Evolutionary conservation across 2,113 vertebrate genomes (phyloP).

Genomic region (Alethe diademata): DNA sequence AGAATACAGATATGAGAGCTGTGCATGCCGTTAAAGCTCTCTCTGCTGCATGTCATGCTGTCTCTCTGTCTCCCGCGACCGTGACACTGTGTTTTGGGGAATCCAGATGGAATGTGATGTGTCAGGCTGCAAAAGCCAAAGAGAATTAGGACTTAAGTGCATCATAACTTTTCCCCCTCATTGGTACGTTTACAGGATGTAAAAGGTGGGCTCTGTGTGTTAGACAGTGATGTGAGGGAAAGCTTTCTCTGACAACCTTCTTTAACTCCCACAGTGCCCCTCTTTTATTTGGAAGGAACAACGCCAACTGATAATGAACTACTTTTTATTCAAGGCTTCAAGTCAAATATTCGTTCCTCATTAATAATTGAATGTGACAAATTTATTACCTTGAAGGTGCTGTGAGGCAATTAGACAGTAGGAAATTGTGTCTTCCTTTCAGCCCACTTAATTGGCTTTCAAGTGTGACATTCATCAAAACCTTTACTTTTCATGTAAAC

Average conservation of each 20-base stretch:
- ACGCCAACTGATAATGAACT: constrained; percentile 74
- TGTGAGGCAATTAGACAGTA: constrained; percentile 80
- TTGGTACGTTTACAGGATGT: background rate
- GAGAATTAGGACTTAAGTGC: constrained; percentile 12
- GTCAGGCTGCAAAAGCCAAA: constrained; percentile 2
- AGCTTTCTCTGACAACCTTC: constrained; percentile 35
- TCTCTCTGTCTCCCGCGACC: no score
- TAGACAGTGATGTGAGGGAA: constrained; percentile 25
- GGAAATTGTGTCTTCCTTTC: constrained; percentile 79
- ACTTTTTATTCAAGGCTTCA: constrained; percentile 76
- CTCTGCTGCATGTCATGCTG: no score
- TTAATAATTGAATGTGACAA: constrained; percentile 85
- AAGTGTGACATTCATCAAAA: constrained; percentile 81
- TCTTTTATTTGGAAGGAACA: constrained; percentile 69
- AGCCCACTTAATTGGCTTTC: constrained; percentile 79
- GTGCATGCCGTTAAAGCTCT: no score
- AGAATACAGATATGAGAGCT: no score
- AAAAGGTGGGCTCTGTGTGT: background rate
- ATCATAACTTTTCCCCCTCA: background rate
- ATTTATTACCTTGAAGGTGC: constrained; percentile 82
- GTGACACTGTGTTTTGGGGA: background rate
- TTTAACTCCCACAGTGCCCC: constrained; percentile 26
- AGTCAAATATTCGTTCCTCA: constrained; percentile 80
- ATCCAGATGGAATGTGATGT: constrained; percentile 4
- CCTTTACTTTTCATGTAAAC: constrained; percentile 77